Conservation (phyloP, 2,888 invertebrate genomes). For the Sinelater perroti region DNA sequence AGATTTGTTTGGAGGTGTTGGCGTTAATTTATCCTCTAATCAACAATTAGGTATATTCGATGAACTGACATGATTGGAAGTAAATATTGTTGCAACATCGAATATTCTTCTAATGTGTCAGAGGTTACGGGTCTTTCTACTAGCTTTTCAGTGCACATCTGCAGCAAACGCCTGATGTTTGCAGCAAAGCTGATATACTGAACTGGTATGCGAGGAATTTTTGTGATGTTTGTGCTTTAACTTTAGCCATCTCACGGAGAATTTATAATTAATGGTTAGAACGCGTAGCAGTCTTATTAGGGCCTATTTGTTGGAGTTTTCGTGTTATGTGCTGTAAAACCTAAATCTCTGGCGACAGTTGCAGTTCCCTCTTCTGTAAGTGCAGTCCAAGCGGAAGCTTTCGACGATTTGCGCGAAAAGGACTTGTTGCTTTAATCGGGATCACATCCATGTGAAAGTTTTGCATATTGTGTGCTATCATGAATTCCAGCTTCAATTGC, state of each 20-base stretch:
- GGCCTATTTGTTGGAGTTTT: conserved; percentile 25
- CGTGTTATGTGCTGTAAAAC: conserved; percentile 30
- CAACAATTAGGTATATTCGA: too few relatives aligned
- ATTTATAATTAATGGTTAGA: conserved; percentile 44
- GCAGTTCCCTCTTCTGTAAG: conserved; percentile 51
- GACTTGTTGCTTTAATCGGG: conserved; percentile 12
- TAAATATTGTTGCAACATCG: too few relatives aligned
- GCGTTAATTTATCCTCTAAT: too few relatives aligned
- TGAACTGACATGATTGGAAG: too few relatives aligned
- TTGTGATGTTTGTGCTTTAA: conserved; percentile 41
- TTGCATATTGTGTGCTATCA: conserved; percentile 44
- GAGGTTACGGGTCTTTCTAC: too few relatives aligned
- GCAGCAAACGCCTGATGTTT: too few relatives aligned
- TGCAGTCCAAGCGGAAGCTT: conserved; percentile 32
- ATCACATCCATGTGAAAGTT: conserved; percentile 37
- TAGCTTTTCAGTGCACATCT: too few relatives aligned
- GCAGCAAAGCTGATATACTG: conserved; percentile 33
- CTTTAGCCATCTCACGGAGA: conserved; percentile 50
- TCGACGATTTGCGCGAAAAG: conserved; percentile 22
- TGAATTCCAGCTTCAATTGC: conserved; percentile 48
- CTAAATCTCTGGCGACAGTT: conserved; percentile 23
- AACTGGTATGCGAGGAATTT: conserved; percentile 48
- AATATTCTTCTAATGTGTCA: too few relatives aligned
- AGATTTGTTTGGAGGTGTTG: too few relatives aligned
- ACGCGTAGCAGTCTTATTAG: conserved; percentile 27